A percentile compares a stretch with the other conserved stretches of the same genome.
Evolutionary conservation across 2,113 vertebrate genomes (phyloP).

Genomic region (Romanogobio albipinnatus): DNA sequence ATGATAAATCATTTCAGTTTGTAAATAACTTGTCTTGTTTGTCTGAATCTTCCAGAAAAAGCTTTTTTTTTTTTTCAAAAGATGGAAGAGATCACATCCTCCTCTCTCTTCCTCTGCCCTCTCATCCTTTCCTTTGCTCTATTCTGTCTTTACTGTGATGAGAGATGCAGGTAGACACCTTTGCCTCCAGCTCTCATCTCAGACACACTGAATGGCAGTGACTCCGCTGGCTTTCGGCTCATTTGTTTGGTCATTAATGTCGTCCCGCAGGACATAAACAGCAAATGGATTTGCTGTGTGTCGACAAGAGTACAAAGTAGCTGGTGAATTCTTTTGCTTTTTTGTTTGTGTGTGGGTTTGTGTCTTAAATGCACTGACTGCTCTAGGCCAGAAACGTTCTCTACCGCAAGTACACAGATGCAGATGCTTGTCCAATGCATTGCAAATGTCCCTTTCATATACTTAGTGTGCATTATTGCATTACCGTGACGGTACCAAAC

Average conservation of each 20-base stretch:
- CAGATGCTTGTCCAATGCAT: background rate
- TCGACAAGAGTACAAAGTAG: constrained; percentile 44
- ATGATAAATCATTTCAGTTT: background rate
- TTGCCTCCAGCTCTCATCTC: constrained; percentile 46
- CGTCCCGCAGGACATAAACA: constrained; percentile 58
- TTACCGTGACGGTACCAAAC: background rate
- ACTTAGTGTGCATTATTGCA: background rate
- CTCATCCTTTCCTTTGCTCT: background rate
- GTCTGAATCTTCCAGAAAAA: constrained; percentile 38
- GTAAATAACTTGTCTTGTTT: constrained; percentile 18
- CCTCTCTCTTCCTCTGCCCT: background rate
- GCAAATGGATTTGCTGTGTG: constrained; percentile 63
- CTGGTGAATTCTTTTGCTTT: constrained; percentile 11
- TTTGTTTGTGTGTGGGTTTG: constrained; percentile 38
- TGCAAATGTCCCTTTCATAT: background rate
- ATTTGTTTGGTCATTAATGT: constrained; percentile 67
- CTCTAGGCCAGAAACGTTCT: constrained; percentile 2
- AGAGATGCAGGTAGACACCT: constrained; percentile 55
- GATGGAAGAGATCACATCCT: constrained; percentile 30
- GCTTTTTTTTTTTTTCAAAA: background rate
- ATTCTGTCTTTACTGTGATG: constrained; percentile 37
- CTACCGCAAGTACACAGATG: background rate
- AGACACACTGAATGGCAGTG: constrained; percentile 33
- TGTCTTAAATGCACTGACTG: constrained; percentile 16
- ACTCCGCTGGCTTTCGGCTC: constrained; percentile 59